Percentiles rank a stretch among this genome's conserved stretches.
Evolutionary conservation across 2,797 vertebrate genomes (phyloP).

Genomic region (Brachyrhaphis roseni): DNA sequence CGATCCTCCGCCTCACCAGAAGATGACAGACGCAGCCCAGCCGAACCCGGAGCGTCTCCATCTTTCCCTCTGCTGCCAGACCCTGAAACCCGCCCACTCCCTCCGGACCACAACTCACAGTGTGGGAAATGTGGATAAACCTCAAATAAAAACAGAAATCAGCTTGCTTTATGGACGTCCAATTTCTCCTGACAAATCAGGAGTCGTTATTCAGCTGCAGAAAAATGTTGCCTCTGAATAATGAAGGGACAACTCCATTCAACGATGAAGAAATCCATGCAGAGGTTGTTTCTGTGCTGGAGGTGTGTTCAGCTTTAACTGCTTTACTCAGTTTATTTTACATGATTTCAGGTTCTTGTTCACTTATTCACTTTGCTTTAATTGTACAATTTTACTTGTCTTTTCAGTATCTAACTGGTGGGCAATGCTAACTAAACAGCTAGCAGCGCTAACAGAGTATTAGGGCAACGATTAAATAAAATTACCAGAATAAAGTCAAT

Average conservation of each 20-base stretch:
- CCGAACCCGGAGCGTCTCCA: slow-evolving; percentile 57
- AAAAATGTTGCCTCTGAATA: slow-evolving; percentile 32
- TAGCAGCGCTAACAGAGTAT: too few relatives aligned
- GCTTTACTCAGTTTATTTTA: background rate
- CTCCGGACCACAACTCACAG: slow-evolving; percentile 72
- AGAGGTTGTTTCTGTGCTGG: slow-evolving; percentile 5
- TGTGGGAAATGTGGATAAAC: slow-evolving; percentile 63
- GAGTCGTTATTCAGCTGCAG: slow-evolving; percentile 57
- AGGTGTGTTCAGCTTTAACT: background rate
- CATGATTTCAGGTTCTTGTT: background rate
- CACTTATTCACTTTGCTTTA: background rate
- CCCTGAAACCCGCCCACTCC: slow-evolving; percentile 68
- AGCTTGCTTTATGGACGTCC: slow-evolving; percentile 68
- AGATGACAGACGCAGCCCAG: slow-evolving; percentile 61
- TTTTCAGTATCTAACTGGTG: background rate
- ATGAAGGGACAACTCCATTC: slow-evolving; percentile 33
- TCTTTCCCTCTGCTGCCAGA: slow-evolving; percentile 66
- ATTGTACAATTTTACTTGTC: background rate
- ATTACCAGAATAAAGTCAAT: too few relatives aligned
- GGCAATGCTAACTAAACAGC: too few relatives aligned
- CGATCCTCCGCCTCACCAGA: slow-evolving; percentile 48
- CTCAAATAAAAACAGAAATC: slow-evolving; percentile 76
- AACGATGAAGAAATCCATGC: slow-evolving; percentile 37
- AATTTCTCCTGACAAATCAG: slow-evolving; percentile 50
- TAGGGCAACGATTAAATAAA: too few relatives aligned